Evolutionary conservation across 2,113 vertebrate species (phyloP).

Genomic region (Acrocephalus arundinaceus): DNA sequence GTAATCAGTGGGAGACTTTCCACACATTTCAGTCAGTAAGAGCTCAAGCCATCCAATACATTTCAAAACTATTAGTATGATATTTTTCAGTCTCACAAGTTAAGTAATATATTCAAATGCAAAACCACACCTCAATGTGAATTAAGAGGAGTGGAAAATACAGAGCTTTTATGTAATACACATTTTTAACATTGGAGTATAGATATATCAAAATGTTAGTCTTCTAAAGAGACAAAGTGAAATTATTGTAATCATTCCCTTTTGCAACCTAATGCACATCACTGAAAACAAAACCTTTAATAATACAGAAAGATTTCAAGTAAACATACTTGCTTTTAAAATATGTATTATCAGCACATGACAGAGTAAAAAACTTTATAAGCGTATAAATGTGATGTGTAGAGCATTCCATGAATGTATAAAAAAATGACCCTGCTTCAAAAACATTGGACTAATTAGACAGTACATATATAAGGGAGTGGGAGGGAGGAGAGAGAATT

Average conservation of each 20-base stretch:
- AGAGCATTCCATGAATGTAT: background rate
- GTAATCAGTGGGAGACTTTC: background rate
- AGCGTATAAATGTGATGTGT: background rate
- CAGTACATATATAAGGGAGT: background rate
- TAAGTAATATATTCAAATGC: background rate
- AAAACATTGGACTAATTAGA: background rate
- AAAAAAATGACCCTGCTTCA: background rate
- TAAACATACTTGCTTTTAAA: background rate
- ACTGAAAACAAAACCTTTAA: background rate
- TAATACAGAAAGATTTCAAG: background rate
- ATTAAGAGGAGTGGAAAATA: background rate
- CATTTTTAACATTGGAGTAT: background rate
- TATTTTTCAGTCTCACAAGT: background rate
- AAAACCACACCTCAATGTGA: background rate
- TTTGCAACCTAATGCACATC: background rate
- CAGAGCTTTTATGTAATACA: background rate
- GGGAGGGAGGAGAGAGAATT: background rate
- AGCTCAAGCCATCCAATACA: background rate
- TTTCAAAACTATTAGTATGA: constrained; percentile 13
- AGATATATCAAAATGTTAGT: background rate
- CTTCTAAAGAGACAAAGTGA: background rate
- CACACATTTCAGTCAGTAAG: background rate
- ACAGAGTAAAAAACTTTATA: background rate
- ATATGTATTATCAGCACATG: background rate
- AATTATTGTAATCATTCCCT: background rate